phyloP scores from a whole-genome alignment of 2,797 vertebrate species.

The Poliocrania exsul region DNA sequence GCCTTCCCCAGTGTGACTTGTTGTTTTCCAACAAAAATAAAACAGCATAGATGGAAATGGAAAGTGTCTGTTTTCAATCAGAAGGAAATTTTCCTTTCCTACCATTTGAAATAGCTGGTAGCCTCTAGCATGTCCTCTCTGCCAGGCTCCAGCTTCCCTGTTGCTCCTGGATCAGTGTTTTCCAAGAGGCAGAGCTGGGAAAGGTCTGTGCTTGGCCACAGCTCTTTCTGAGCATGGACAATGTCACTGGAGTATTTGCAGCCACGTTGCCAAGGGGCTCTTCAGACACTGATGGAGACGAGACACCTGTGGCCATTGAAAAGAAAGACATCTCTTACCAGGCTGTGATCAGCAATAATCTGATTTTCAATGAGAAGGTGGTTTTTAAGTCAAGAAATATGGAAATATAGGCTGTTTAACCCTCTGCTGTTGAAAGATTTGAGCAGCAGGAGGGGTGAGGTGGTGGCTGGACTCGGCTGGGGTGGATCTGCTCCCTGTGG shows the following conservation, averaged over 20 bases:
- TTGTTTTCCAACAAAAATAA: constrained; percentile 18
- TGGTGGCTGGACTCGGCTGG: constrained; percentile 37
- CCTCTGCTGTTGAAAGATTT: constrained; percentile 38
- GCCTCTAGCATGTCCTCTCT: background rate
- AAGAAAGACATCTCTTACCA: background rate
- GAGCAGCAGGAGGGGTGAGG: constrained; percentile 4
- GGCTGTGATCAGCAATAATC: background rate
- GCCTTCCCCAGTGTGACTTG: background rate
- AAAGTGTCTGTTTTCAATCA: constrained; percentile 32
- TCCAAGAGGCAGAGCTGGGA: background rate
- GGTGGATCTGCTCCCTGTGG: accelerated
- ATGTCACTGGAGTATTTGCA: background rate
- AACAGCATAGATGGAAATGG: background rate
- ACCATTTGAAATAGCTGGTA: background rate
- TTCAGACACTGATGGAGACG: background rate
- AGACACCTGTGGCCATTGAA: background rate
- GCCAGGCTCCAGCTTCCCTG: background rate
- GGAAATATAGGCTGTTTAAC: constrained; percentile 31
- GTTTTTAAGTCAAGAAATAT: constrained; percentile 30
- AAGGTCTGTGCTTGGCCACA: background rate
- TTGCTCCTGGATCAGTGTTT: background rate
- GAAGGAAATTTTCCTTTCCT: constrained; percentile 3
- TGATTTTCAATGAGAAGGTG: background rate
- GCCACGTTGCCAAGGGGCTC: background rate
- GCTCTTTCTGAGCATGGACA: background rate